Conservation (phyloP, 2,113 vertebrate species). For the Lagopus muta region DNA sequence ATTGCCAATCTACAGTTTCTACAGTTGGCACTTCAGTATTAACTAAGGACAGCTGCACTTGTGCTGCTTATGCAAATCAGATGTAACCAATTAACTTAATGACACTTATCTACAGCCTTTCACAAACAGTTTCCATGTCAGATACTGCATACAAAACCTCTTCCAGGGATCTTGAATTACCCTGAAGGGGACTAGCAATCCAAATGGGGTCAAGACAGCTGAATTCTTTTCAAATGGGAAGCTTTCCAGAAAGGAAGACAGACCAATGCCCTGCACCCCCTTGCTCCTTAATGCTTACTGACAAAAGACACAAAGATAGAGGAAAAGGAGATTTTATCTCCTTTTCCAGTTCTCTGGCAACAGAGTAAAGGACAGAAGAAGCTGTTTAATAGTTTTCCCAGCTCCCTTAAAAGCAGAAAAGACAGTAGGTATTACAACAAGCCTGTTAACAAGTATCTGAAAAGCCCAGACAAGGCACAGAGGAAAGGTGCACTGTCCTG, state of each 20-base stretch:
- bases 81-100: constrained; percentile 67
- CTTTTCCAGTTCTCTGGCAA: background rate
- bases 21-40: background rate
- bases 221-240: background rate
- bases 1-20: background rate
- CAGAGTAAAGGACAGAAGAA: background rate
- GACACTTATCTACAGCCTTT: constrained; percentile 53
- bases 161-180: constrained; percentile 64
- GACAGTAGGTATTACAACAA: too few species aligned
- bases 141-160: constrained; percentile 62
- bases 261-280: background rate
- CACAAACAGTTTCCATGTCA: constrained; percentile 70
- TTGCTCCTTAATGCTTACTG: background rate
- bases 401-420: background rate
- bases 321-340: background rate
- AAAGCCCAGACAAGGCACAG: background rate
- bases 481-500: background rate
- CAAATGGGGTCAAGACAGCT: background rate
- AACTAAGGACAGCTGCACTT: background rate
- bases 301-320: background rate
- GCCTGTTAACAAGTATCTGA: background rate
- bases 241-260: background rate
- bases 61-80: constrained; percentile 65
- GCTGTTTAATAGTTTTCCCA: background rate
- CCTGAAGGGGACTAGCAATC: background rate